Evolutionary conservation across 2,113 vertebrate species (phyloP), one percentile per base, ranked within the genome.

Genomic region (Solea solea): DNA sequence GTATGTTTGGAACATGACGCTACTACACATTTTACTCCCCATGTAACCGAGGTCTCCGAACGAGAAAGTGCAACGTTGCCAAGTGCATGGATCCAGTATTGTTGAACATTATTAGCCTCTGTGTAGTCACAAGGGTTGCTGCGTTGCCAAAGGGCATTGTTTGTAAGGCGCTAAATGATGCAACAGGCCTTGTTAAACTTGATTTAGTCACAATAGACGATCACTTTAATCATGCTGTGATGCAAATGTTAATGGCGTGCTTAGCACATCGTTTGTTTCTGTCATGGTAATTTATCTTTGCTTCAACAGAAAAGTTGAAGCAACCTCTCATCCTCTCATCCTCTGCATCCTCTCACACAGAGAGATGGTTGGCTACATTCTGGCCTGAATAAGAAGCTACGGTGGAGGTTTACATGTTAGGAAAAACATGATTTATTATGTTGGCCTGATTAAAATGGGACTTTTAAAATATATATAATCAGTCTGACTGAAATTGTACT

Each of bases 201-300:
- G 69, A 93, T 92, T 91, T 93, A 89, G 88, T 91, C 93, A 86
- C 89, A 91, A 93, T 86, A 91, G 92, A 92, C 89, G 85, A 91
- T 94, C 89, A 89, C 89, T 93, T 94, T 93, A 93, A 94, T 94
- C 91, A 92, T 88, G 90, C 86, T 85, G 89, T 82, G 88, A 89
- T 93, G 90, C 82, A 91, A 91, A 93, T 92, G 92, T 94, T 94
- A 95, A 95, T 92, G 92, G 89, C 71, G 74, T 89, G 90, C 90
- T 91, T 91, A 93, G 89, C 91, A 89, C 78, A 83, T 90, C 91
- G 89, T 93, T 93, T 93, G 92, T 94, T 93, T 88, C 82, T 86
- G 89, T 77, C 89, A 84, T 79, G 83, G 73, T 90, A 93, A 94
- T 94, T 94, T 93, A 94, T 93, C 92, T 92, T 82, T 83, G 83